Percentiles rank a stretch among this genome's conserved stretches.
These are phyloP conservation scores for Pipistrellus nathusii DNA, from an alignment of 2,797 vertebrate genomes.

Conservation along the genomic window DNA sequence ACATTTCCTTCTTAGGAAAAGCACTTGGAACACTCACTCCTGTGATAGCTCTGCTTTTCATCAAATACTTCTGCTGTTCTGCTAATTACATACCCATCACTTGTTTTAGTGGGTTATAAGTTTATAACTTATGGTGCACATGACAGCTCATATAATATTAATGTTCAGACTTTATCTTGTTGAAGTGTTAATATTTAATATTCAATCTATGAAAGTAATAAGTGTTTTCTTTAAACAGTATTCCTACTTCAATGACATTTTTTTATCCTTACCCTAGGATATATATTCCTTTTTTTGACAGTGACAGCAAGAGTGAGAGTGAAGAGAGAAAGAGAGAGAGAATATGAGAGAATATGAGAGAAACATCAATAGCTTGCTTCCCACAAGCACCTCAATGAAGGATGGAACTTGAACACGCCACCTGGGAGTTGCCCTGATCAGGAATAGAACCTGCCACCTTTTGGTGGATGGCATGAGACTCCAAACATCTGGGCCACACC, in stretches of 20 bases:
- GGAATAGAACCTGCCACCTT: not conserved
- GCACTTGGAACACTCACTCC: conserved; percentile 60
- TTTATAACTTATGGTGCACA: not conserved
- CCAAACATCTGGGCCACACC: not conserved
- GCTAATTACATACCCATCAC: conserved; percentile 58
- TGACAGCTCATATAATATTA: not conserved
- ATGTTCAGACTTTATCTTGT: conserved; percentile 35
- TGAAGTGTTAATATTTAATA: conserved; percentile 49
- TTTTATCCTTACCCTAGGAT: not conserved
- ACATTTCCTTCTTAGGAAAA: conserved; percentile 79
- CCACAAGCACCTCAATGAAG: too few species aligned
- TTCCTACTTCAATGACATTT: conserved; percentile 23
- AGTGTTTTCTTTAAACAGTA: conserved; percentile 29
- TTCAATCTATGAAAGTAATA: conserved; percentile 19
- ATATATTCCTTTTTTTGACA: not conserved
- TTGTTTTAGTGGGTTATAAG: conserved; percentile 49
- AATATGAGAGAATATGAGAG: not conserved
- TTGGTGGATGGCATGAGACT: not conserved
- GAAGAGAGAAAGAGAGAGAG: not conserved
- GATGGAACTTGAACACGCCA: too few species aligned
- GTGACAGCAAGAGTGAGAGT: not conserved
- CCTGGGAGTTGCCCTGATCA: not conserved
- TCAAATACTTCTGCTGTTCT: conserved; percentile 56
- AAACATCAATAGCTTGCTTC: not conserved
- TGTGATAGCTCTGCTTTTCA: conserved; percentile 75